A percentile compares a stretch with the other conserved stretches of the same genome.
Conservation (phyloP, 2,113 vertebrate species). For the Antechinus flavipes region DNA sequence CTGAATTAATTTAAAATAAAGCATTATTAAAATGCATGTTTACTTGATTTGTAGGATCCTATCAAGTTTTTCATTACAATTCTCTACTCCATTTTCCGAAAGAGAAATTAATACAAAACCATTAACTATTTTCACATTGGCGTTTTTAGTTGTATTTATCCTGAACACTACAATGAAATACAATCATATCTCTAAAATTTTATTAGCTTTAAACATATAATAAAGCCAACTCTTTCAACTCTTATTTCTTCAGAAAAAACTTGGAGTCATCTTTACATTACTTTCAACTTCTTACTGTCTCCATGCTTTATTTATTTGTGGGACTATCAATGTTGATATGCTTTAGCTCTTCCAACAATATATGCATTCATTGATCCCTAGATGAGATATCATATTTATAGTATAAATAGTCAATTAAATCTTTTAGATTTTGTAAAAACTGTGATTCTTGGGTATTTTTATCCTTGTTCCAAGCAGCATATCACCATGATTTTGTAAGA, state of each 20-base stretch:
- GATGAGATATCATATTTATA: not conserved
- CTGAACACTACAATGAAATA: not conserved
- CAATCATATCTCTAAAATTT: not conserved
- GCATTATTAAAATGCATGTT: not conserved
- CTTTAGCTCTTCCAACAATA: not conserved
- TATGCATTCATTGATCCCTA: not conserved
- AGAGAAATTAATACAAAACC: not conserved
- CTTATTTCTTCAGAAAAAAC: not conserved
- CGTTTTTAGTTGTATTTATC: not conserved
- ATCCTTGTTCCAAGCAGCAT: not conserved
- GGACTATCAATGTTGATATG: not conserved
- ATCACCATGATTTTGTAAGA: not conserved
- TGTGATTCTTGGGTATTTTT: not conserved
- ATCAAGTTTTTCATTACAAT: not conserved
- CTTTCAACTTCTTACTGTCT: not conserved
- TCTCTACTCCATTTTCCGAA: not conserved
- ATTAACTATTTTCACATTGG: not conserved
- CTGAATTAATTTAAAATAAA: not conserved
- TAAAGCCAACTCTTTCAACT: not conserved
- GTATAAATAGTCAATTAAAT: not conserved
- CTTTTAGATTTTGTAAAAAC: not conserved
- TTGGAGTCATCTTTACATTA: not conserved
- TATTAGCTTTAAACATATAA: not conserved
- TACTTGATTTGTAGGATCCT: not conserved
- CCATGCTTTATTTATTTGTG: not conserved